Base-by-base conservation (phyloP, 2,797 vertebrate genomes). In the Merluccius polli region DNA sequence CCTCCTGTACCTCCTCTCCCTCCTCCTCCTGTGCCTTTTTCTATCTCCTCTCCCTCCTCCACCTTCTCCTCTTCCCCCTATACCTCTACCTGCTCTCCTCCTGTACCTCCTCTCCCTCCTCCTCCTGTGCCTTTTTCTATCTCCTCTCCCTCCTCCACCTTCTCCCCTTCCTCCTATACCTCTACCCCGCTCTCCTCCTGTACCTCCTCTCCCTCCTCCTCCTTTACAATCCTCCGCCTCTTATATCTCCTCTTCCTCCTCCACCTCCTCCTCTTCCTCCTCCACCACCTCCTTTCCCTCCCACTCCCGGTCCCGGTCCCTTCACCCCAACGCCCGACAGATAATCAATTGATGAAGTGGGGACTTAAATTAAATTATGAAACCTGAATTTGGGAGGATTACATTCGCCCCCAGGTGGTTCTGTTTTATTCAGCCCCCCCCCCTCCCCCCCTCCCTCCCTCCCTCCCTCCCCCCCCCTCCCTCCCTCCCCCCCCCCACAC, bases 301-400 rank as follows among this genome's bases (percentile, higher is more conserved):
- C 52, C 21, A 8, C 52, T 21, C 44, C 33, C 52, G 41, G 80
- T 83, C n/a, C n/a, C n/a, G n/a, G 81, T 77, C 82, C 86, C 83
- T 82, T 79, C 73, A 52, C 72, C 76, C n/a, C n/a, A n/a, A n/a
- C n/a, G 71, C 82, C 78, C 88, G 90, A 88, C 85, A 89, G 71
- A 83, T 89, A 91, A 87, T 92, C 90, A 73, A 91, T 87, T 83
- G 81, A 89, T 89, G 87, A 91, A 86, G 87, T 80, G 74, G 78
- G 79, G 87, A 7, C 9, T 59, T n/a, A 7, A n/a, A 59, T 59
- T 59, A n/a, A 88, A 82, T 85, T 87, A 81, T 84, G 81, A 90
- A 89, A 79, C 82, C 83, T 27, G 86, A 83, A 78, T 85, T 59
- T 48, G 18, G 16, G 16, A 48, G 44, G 87, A 88, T 90, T 86